phyloP scores from a whole-genome alignment of 2,888 invertebrate genomes.

The Scelioninae gen. 1 region DNA sequence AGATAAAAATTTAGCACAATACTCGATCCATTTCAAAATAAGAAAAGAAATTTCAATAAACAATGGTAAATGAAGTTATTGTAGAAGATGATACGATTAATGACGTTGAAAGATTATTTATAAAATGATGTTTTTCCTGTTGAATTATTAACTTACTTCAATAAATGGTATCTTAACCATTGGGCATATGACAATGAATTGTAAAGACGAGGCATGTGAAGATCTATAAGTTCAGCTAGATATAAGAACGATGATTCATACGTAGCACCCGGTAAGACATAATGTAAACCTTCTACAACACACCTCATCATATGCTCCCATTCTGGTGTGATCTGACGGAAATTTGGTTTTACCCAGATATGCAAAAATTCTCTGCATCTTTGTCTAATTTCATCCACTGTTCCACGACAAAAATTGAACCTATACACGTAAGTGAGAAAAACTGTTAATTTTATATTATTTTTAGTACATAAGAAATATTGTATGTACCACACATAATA shows the following conservation, averaged over 20 bases:
- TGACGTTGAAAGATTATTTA: too few species aligned
- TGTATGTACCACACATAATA: too few species aligned
- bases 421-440: slow-evolving; percentile 54
- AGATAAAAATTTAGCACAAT: not conserved
- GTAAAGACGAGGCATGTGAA: slow-evolving; percentile 76
- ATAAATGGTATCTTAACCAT: slow-evolving; percentile 70
- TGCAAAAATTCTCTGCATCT: slow-evolving; percentile 78
- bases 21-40: too few species aligned
- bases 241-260: slow-evolving; percentile 79
- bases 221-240: slow-evolving; percentile 76
- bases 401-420: slow-evolving; percentile 83
- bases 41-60: too few species aligned
- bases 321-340: slow-evolving; percentile 78
- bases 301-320: slow-evolving; percentile 84
- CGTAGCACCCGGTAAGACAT: slow-evolving; percentile 75
- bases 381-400: slow-evolving; percentile 77
- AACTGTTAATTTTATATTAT: too few species aligned
- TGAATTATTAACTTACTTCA: slow-evolving; percentile 71
- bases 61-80: not conserved
- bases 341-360: slow-evolving; percentile 79
- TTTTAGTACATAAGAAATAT: too few species aligned
- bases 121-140: too few species aligned
- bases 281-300: slow-evolving; percentile 78
- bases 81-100: not conserved
- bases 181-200: slow-evolving; percentile 70